Evolutionary conservation across 92 coral and sea anemone species (phyloP).

Genomic region (Umimayanthus chanpuru): DNA sequence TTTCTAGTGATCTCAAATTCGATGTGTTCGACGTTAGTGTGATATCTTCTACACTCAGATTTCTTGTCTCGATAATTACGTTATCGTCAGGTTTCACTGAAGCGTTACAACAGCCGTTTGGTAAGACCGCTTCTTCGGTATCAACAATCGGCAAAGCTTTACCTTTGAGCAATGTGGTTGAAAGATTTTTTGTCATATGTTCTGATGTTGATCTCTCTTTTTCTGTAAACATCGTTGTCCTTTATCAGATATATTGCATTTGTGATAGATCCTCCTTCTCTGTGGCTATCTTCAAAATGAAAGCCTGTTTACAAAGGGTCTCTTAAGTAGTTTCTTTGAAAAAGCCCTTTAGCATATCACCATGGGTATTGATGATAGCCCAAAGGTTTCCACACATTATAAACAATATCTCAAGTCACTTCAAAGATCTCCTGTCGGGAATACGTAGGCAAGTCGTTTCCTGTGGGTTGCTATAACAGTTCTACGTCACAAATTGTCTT

Average conservation of each 20-base stretch:
- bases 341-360: not conserved
- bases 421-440: not conserved
- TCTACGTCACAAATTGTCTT: slow-evolving; percentile 16
- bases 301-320: not conserved
- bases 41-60: not conserved
- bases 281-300: not conserved
- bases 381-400: not conserved
- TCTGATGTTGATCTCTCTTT: not conserved
- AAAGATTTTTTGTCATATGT: not conserved
- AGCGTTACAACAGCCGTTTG: not conserved
- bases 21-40: not conserved
- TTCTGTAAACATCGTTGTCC: not conserved
- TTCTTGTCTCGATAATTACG: not conserved
- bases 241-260: not conserved
- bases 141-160: not conserved
- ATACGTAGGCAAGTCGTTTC: slow-evolving; percentile 26
- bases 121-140: not conserved
- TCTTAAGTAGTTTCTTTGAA: slow-evolving; percentile 18
- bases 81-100: not conserved
- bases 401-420: slow-evolving; percentile 9
- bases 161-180: not conserved
- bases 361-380: not conserved
- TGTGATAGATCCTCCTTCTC: not conserved
- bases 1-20: not conserved
- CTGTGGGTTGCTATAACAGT: slow-evolving; percentile 10